Conservation (phyloP, 2,797 vertebrate species). For the Chaenodraco wilsoni region DNA sequence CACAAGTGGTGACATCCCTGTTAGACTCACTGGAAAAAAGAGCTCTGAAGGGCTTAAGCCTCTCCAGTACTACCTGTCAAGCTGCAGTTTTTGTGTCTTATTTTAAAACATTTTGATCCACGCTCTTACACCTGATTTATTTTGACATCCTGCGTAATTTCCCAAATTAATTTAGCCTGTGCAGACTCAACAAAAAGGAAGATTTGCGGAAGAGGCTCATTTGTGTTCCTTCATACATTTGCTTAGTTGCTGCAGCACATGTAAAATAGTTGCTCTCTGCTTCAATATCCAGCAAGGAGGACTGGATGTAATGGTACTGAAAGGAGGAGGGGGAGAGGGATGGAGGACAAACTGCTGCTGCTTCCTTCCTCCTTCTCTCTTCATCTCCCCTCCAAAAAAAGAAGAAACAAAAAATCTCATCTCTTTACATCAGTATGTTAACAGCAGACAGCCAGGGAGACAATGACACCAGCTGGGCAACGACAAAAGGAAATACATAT, state of each 20-base stretch:
- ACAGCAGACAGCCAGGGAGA: conserved; percentile 32
- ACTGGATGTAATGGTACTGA: conserved; percentile 34
- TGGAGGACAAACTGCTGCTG: conserved; percentile 50
- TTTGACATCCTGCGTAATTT: conserved; percentile 3
- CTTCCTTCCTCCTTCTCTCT: conserved; percentile 19
- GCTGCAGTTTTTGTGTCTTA: conserved; percentile 11
- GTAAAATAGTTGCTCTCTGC: conserved; percentile 11
- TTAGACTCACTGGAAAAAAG: not conserved
- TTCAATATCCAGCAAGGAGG: conserved; percentile 15
- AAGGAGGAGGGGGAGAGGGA: conserved; percentile 26
- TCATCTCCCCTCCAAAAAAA: conserved; percentile 34
- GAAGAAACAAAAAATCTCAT: not conserved
- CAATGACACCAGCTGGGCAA: conserved; percentile 61
- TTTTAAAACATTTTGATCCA: not conserved
- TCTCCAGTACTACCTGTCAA: not conserved
- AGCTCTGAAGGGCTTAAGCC: not conserved
- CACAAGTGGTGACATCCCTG: not conserved
- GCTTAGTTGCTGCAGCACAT: conserved; percentile 4
- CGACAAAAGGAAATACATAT: conserved; percentile 58
- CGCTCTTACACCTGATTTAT: not conserved
- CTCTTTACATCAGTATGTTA: conserved; percentile 40
- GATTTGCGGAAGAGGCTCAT: not conserved
- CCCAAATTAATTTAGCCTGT: conserved; percentile 5
- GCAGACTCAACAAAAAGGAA: conserved; percentile 7
- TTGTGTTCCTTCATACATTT: not conserved